phyloP scores from a whole-genome alignment of 2,797 vertebrate genomes.

The Oreochromis grahami region DNA sequence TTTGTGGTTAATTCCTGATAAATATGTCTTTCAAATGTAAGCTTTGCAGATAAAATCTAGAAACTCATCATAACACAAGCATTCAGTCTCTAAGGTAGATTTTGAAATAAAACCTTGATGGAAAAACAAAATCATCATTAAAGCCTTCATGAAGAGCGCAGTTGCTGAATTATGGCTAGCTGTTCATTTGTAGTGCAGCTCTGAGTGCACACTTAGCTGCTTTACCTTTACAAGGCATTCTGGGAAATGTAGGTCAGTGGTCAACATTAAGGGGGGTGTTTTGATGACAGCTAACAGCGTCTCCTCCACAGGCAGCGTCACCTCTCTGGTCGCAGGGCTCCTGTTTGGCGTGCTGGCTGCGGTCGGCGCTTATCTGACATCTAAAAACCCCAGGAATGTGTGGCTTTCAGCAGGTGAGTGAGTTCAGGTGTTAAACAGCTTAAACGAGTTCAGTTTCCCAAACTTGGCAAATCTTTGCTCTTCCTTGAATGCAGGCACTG shows the following conservation, averaged over 20 bases:
- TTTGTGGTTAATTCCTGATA: neutral
- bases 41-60: neutral
- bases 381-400: slow-evolving; percentile 82
- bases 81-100: neutral
- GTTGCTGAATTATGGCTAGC: neutral
- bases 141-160: neutral
- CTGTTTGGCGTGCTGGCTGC: slow-evolving; percentile 86
- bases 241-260: neutral
- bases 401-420: slow-evolving; percentile 87
- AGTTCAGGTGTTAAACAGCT: neutral
- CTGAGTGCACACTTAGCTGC: neutral
- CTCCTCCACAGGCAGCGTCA: slow-evolving; percentile 78
- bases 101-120: neutral
- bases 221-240: neutral
- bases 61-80: neutral
- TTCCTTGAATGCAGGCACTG: slow-evolving; percentile 70
- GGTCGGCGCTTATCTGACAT: slow-evolving; percentile 83
- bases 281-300: fast-evolving
- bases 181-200: neutral
- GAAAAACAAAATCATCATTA: neutral
- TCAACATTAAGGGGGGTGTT: neutral
- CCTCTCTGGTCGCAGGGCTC: slow-evolving; percentile 86
- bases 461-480: neutral
- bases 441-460: neutral
- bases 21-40: neutral